Evolutionary conservation across 2,113 vertebrate genomes (phyloP), one percentile per base, ranked within the genome.

Genomic region (Egretta garzetta): DNA sequence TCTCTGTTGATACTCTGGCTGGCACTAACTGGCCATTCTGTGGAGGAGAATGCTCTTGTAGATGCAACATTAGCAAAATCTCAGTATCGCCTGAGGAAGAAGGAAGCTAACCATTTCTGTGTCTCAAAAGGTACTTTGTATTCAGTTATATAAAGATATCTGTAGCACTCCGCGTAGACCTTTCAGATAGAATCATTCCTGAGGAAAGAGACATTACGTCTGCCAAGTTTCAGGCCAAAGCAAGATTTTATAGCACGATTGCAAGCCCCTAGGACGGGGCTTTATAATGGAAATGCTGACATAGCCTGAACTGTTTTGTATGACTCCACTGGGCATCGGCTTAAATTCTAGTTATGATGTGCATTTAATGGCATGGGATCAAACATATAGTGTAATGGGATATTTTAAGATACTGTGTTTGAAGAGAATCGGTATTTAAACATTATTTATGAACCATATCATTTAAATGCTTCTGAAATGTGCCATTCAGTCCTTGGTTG

Each of bases 321-420:
- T 90, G 23, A 81, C 66, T 90, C 41, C 67, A 90, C 55, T 23
- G 10, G 50, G 43, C 66, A 87, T 62, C 77, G 50, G 41, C 47
- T 82, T 73, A 80, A 85, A 68, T 95, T 94, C 84, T 80, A 64
- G 49, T 73, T 93, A 43, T 52, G 81, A 73, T 90, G 84, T 94
- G 32, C 58, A 39, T 95, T 85, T 96, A 91, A 62, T 86, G 67
- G 81, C 89, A 74, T 50, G 77, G 30, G 67, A 91, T 97, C 84
- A 91, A 93, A 60, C 62, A 43, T 2, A 26, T 6, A 58, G 23
- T 12, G 37, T 91, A 90, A 93, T 50, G 73, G 58, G 66, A 86
- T 94, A 91, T 88, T 94, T 89, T 93, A 86, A 96, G 94, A 93
- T 95, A 85, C 67, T 76, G 9, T 39, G 6, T 91, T 96, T 95